phyloP scores from a whole-genome alignment of 2,113 vertebrate genomes.

The Hippocampus mohnikei region DNA sequence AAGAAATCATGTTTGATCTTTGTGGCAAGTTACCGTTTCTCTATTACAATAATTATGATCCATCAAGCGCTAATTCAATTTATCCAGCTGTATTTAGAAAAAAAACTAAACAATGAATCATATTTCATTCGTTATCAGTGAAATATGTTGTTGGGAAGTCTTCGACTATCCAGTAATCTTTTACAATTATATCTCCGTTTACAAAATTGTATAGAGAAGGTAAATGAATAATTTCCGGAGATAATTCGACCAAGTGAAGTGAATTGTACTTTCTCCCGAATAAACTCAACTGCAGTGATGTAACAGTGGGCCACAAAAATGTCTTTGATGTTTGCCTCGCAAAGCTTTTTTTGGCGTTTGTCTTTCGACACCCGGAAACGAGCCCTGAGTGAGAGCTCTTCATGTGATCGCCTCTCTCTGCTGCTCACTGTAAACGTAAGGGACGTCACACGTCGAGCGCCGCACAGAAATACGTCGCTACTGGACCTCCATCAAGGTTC shows the following conservation, averaged over 20 bases:
- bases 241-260: neutral
- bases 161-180: no score
- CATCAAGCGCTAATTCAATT: no score
- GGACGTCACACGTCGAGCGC: constrained; percentile 64
- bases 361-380: constrained; percentile 16
- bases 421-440: constrained; percentile 9
- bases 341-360: neutral
- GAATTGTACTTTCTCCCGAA: neutral
- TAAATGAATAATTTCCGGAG: neutral
- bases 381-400: constrained; percentile 42
- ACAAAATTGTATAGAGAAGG: neutral
- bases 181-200: no score
- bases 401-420: neutral
- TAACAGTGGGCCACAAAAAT: neutral
- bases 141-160: no score
- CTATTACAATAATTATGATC: no score
- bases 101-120: no score
- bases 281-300: neutral
- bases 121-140: no score
- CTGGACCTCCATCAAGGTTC: constrained; percentile 68
- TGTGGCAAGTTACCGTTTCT: no score
- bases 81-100: no score
- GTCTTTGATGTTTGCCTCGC: constrained; percentile 2
- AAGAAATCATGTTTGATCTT: no score
- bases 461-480: constrained; percentile 62